Evolutionary conservation across 2,888 invertebrate species (phyloP), one percentile per base, ranked within the genome.

Genomic region (Disparrhopalites patrizii): DNA sequence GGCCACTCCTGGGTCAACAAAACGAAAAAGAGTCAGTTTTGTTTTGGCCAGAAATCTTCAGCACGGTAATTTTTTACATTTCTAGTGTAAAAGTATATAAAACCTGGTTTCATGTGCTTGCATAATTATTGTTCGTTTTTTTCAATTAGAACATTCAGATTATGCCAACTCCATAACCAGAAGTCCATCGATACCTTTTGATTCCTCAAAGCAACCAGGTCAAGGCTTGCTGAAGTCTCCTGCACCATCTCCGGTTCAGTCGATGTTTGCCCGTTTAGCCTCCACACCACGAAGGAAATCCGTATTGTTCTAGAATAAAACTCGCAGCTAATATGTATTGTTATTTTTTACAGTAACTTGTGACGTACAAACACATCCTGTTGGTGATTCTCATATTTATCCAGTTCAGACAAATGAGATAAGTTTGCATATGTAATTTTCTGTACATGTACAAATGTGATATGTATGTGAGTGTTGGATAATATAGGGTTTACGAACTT

Each of bases 181-280:
- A 58, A 89, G 89, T 43, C 91, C 91, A 0, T 85, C 82, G 7
- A 85, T 90, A 70, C 91, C 91, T 0, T 91, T 83, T 71, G 90
- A 91, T 77, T 84, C 88, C 0, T 82, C 81, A 20, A 86, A 84
- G 63, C 84, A 83, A 73, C 92, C 92, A 0, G 77, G 77, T 0
- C 87, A 87, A 73, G 87, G 91, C 0, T 84, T 89, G n/a, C 78
- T 91, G 1, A 91, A 91, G 36, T 62, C 68, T 33, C 69, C 72
- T 25, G 58, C 54, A 31, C 23, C 62, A 18, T 56, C 56, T 2
- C 18, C 58, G 15, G 36, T 36, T 15, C 7, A 5, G 27, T 23
- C 28, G n/a, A 4, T 25, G 7, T 38, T 40, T 27, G 47, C 23
- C 23, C 15, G 30, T 28, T 15, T 36, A 27, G 8, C 27, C 3